A percentile compares a stretch with the other conserved stretches of the same genome.
phyloP scores from a whole-genome alignment of 2,113 vertebrate species.

The Lathamus discolor region DNA sequence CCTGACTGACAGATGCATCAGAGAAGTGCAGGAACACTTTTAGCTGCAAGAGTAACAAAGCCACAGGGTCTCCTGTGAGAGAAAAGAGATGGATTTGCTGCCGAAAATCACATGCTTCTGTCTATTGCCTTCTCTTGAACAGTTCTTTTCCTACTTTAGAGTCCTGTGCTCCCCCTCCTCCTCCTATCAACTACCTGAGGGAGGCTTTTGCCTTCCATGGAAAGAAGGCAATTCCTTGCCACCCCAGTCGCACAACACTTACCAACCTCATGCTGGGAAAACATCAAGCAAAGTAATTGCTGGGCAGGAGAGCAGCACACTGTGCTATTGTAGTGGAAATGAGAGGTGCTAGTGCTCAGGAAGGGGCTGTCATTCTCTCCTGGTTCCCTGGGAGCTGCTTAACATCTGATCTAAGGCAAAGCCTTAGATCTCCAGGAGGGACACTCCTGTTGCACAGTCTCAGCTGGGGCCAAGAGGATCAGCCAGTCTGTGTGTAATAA shows the following conservation, averaged over 20 bases:
- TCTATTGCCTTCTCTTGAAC: neutral
- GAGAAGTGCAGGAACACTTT: neutral
- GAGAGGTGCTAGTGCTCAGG: neutral
- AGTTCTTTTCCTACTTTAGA: neutral
- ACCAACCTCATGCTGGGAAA: neutral
- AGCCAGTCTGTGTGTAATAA: neutral
- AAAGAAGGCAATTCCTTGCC: neutral
- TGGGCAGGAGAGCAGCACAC: neutral
- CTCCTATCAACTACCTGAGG: neutral
- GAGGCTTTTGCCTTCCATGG: neutral
- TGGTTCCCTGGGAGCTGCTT: neutral
- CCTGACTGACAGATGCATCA: neutral
- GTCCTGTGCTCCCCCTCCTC: neutral
- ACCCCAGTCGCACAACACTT: neutral
- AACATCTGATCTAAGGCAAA: neutral
- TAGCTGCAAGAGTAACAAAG: neutral
- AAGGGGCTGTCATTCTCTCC: neutral
- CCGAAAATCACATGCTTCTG: neutral
- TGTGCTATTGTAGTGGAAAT: neutral
- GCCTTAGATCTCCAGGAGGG: neutral
- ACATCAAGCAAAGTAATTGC: neutral
- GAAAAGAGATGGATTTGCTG: neutral
- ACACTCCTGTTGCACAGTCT: neutral
- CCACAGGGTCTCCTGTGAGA: neutral
- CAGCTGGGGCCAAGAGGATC: neutral